These are phyloP conservation scores for Garrulus glandarius DNA, from an alignment of 2,797 vertebrate genomes.

Conservation along the genomic window DNA sequence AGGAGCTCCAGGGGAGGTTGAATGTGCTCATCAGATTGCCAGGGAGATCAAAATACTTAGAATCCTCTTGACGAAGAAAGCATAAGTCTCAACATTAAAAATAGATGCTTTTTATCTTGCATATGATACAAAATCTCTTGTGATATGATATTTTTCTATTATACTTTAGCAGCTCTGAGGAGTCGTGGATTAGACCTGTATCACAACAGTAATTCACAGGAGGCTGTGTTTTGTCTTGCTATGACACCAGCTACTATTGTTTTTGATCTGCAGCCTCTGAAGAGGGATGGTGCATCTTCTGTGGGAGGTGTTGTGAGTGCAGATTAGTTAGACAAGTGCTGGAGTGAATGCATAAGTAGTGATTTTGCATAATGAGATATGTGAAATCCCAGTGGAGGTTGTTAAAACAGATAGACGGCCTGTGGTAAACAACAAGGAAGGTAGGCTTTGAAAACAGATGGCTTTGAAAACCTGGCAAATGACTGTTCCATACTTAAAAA, in stretches of 20 bases:
- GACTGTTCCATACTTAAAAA: slow-evolving; percentile 74
- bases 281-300: slow-evolving; percentile 70
- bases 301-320: slow-evolving; percentile 73
- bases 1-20: not conserved
- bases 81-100: not conserved
- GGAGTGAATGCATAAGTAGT: slow-evolving; percentile 79
- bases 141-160: not conserved
- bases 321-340: slow-evolving; percentile 80
- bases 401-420: slow-evolving; percentile 85
- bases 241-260: slow-evolving; percentile 46
- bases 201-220: slow-evolving; percentile 51
- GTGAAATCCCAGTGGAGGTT: slow-evolving; percentile 83
- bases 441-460: slow-evolving; percentile 83
- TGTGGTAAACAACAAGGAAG: slow-evolving; percentile 81
- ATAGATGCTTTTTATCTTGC: slow-evolving; percentile 31
- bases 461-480: slow-evolving; percentile 81
- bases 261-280: slow-evolving; percentile 74
- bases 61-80: not conserved
- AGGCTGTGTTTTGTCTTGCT: slow-evolving; percentile 68
- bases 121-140: slow-evolving; percentile 32
- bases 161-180: slow-evolving; percentile 31
- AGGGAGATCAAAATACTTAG: not conserved
- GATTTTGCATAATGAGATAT: slow-evolving; percentile 82
- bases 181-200: slow-evolving; percentile 60
- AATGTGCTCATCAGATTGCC: not conserved